Evolutionary conservation across 2,113 vertebrate genomes (phyloP), one percentile per base, ranked within the genome.

Genomic region (Butorides virescens): DNA sequence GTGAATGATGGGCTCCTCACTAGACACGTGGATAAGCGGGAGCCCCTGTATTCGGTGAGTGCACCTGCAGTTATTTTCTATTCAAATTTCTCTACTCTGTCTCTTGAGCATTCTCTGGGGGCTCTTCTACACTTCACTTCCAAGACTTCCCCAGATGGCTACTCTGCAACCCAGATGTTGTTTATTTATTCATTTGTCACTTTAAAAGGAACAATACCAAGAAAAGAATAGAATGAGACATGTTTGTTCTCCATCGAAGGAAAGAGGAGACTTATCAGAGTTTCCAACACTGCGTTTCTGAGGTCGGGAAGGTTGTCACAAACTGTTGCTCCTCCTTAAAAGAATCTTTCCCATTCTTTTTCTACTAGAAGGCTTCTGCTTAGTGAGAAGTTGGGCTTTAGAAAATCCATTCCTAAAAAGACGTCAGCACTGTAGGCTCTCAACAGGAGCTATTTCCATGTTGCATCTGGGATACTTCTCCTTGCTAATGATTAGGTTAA

Each of bases 131-230:
- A 8, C 49, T 89, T 78, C 70, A 27, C 37, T 92, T 70, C 65
- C 70, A 82, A 85, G 87, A 36, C 70, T 89, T 92, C 82, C 86
- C 95, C 96, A 94, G 86, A 87, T 97, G 94, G 91, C 71, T 93
- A 44, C 42, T 96, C 74, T 70, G n/a, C 74, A 95, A 47, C 49
- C 91, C 94, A 97, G 96, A 97, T 96, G 91, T 96, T 94, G 83
- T 93, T 95, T 97, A 53, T 95, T 86, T 91, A 65, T 91, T 78
- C 46, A 65, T 94, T 87, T 92, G 84, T 91, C 86, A 82, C 58
- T 93, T 93, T 72, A 53, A 85, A 91, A 85, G 58, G 44, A 87
- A 20, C 50, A 76, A 68, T 13, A 42, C 32, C 2, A 17, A 8
- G 63, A 56, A 78, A 61, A 52, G 47, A 78, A 78, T 30, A 50